phyloP scores from a whole-genome alignment of 2,797 vertebrate species.

The Prunella strophiata region DNA sequence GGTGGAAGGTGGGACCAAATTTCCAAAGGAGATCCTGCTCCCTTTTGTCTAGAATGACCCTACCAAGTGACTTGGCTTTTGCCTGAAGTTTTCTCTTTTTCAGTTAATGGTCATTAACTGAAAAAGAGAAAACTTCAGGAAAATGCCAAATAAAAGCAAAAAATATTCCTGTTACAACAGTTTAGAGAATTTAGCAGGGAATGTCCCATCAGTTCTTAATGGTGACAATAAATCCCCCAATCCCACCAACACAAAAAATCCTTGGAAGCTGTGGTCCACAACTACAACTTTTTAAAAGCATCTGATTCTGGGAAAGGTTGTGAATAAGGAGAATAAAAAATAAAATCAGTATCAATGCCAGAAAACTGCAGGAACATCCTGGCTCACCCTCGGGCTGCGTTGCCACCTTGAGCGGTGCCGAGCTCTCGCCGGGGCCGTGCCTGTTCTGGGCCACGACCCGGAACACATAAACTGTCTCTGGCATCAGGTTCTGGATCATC shows the following conservation, averaged over 20 bases:
- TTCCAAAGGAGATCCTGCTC: background rate
- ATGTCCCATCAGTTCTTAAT: background rate
- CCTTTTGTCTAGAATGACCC: background rate
- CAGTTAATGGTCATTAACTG: background rate
- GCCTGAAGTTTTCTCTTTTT: background rate
- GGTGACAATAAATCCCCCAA: background rate
- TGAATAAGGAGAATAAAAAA: background rate
- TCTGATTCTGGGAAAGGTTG: background rate
- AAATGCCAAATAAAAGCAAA: too few species aligned
- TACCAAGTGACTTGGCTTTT: background rate
- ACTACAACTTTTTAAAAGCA: background rate
- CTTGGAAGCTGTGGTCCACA: background rate
- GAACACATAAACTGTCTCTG: constrained; percentile 92
- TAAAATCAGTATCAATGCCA: fast-evolving
- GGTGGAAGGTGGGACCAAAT: background rate
- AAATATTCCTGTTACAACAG: background rate
- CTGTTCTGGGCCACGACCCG: constrained; percentile 91
- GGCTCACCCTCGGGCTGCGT: constrained; percentile 94
- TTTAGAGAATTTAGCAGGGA: background rate
- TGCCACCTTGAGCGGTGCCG: constrained; percentile 86
- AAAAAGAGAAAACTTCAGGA: too few species aligned
- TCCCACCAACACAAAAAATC: background rate
- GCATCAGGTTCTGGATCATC: constrained; percentile 94
- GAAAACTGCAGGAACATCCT: background rate
- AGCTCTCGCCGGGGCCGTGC: constrained; percentile 92